Conservation (phyloP, 2,888 invertebrate genomes). For the Acronicta psi region DNA sequence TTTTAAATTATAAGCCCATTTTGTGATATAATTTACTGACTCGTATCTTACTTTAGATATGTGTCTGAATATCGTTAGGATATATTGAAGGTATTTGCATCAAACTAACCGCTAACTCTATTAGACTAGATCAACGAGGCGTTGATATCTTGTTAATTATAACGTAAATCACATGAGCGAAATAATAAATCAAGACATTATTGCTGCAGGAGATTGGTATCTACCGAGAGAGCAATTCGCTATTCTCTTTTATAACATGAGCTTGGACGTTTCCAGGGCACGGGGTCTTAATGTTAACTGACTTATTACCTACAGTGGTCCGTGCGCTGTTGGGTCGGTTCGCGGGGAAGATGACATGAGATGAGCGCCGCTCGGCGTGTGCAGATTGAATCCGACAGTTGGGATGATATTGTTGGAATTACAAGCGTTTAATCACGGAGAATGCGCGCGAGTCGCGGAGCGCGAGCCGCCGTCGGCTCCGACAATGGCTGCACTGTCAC, state of each 20-base stretch:
- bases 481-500: constrained; percentile 86
- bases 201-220: constrained; percentile 52
- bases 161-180: constrained; percentile 55
- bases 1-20: constrained; percentile 27
- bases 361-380: constrained; percentile 66
- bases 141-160: constrained; percentile 59
- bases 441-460: constrained; percentile 76
- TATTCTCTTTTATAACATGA: constrained; percentile 56
- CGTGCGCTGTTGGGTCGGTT: constrained; percentile 54
- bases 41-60: constrained; percentile 38
- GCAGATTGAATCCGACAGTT: constrained; percentile 83
- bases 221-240: constrained; percentile 38
- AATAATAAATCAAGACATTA: constrained; percentile 62
- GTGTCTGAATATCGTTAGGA: constrained; percentile 25
- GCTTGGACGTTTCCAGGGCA: constrained; percentile 63
- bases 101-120: constrained; percentile 43
- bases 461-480: constrained; percentile 72
- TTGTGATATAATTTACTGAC: constrained; percentile 35
- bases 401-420: constrained; percentile 86
- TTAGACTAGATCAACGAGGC: constrained; percentile 44
- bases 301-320: constrained; percentile 62
- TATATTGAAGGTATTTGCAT: constrained; percentile 41
- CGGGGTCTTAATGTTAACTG: constrained; percentile 65
- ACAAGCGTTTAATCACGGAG: constrained; percentile 86
- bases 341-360: constrained; percentile 70